phyloP scores from a whole-genome alignment of 2,113 vertebrate genomes.

The Typhlomys cinereus region DNA sequence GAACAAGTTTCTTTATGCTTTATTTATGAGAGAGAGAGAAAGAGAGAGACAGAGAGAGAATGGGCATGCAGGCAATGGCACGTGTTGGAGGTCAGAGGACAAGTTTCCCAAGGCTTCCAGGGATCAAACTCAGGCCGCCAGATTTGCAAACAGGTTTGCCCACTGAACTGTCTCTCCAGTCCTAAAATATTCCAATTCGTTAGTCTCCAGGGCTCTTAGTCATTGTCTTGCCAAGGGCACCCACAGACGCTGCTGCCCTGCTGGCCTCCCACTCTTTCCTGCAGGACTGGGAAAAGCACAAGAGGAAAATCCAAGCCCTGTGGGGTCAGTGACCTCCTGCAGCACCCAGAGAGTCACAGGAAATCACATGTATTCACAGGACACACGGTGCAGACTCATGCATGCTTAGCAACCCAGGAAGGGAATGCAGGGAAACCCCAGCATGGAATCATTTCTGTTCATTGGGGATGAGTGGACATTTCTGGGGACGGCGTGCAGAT shows the following conservation, averaged over 20 bases:
- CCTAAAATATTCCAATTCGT: not conserved
- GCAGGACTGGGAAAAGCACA: not conserved
- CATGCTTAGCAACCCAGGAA: not conserved
- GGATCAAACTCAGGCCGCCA: too few species aligned
- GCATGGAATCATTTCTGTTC: not conserved
- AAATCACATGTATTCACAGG: not conserved
- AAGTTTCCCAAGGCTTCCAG: too few species aligned
- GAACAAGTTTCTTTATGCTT: too few species aligned
- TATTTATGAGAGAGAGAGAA: too few species aligned
- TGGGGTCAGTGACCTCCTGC: not conserved
- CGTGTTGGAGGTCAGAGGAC: too few species aligned
- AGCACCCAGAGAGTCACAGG: not conserved
- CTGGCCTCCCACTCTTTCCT: rapidly evolving
- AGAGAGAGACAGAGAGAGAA: too few species aligned
- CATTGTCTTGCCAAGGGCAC: not conserved
- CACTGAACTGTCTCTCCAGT: too few species aligned
- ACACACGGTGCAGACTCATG: not conserved
- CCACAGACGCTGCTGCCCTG: not conserved
- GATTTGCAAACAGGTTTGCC: too few species aligned
- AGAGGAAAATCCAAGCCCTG: not conserved
- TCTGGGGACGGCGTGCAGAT: not conserved
- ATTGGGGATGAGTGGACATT: not conserved
- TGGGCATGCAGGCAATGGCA: too few species aligned
- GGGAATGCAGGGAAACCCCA: not conserved
- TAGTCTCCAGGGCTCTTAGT: not conserved